phyloP scores from a whole-genome alignment of 2,797 vertebrate species.

The Sebastes iracundus region DNA sequence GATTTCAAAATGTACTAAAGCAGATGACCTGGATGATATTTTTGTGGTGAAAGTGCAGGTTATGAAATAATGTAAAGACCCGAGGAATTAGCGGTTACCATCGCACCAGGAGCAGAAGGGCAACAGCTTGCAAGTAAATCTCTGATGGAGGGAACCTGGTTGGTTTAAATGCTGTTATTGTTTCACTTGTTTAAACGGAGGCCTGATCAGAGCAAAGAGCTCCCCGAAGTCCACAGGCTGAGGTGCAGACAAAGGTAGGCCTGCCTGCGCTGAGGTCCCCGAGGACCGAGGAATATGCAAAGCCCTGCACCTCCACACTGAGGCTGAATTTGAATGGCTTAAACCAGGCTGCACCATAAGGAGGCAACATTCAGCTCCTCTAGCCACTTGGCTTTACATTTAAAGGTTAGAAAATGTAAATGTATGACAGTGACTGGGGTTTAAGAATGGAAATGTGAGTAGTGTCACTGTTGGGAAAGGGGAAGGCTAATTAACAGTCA shows the following conservation, averaged over 20 bases:
- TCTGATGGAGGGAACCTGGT: slow-evolving; percentile 83
- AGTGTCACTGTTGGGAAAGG: background rate
- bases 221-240: slow-evolving; percentile 83
- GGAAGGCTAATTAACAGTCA: slow-evolving; percentile 21
- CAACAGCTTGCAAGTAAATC: slow-evolving; percentile 91
- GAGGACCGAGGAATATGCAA: slow-evolving; percentile 79
- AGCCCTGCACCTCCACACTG: slow-evolving; percentile 78
- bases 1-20: background rate
- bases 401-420: slow-evolving; percentile 68
- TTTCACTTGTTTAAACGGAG: slow-evolving; percentile 91
- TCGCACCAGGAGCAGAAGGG: slow-evolving; percentile 74
- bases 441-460: slow-evolving; percentile 56
- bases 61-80: slow-evolving; percentile 29
- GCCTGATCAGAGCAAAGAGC: slow-evolving; percentile 90
- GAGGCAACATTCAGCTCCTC: slow-evolving; percentile 65
- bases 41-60: background rate
- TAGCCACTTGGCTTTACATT: slow-evolving; percentile 64
- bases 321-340: slow-evolving; percentile 73
- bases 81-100: slow-evolving; percentile 44
- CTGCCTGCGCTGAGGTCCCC: slow-evolving; percentile 80
- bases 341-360: slow-evolving; percentile 70
- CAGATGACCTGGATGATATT: background rate
- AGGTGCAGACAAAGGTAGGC: slow-evolving; percentile 76
- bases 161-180: slow-evolving; percentile 89
- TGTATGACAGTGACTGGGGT: slow-evolving; percentile 45